Evolutionary conservation across 2,797 vertebrate species (phyloP).

Genomic region (Echeneis naucrates): DNA sequence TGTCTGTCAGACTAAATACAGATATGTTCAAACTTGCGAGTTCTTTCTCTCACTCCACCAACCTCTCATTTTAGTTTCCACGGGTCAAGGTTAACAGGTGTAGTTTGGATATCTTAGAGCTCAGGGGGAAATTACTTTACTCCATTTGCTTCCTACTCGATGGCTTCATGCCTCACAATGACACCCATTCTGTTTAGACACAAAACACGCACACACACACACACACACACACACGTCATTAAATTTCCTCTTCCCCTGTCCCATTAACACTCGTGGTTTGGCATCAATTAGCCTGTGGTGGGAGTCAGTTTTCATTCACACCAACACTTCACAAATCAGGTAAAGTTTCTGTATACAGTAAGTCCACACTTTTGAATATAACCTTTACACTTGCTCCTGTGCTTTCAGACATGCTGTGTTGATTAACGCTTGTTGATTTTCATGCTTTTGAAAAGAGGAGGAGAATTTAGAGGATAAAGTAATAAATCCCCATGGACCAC

Average conservation of each 20-base stretch:
- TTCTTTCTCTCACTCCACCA: conserved; percentile 9
- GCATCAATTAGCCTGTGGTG: conserved; percentile 1
- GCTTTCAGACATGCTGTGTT: neutral
- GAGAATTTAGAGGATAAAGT: conserved; percentile 46
- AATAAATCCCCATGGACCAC: conserved; percentile 52
- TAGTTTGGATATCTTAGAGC: conserved; percentile 43
- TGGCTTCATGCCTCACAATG: conserved; percentile 40
- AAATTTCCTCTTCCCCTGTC: conserved; percentile 25
- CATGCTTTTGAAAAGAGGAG: conserved; percentile 22
- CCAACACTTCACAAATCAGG: neutral
- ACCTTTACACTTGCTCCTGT: neutral
- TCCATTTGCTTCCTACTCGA: conserved; percentile 29
- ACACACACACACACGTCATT: conserved; percentile 10
- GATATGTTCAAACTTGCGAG: neutral
- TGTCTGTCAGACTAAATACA: conserved; percentile 4
- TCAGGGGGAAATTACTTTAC: conserved; percentile 35
- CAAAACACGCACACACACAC: conserved; percentile 3
- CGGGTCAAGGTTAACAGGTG: conserved; percentile 53
- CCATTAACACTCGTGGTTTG: conserved; percentile 27
- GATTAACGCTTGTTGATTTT: neutral
- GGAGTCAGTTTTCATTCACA: conserved; percentile 42
- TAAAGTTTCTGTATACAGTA: neutral
- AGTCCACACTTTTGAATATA: neutral
- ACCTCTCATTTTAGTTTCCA: conserved; percentile 25
- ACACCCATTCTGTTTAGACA: conserved; percentile 33